Evolutionary conservation across 92 coral and sea anemone species (phyloP).

Genomic region (Parazoanthus swiftii): DNA sequence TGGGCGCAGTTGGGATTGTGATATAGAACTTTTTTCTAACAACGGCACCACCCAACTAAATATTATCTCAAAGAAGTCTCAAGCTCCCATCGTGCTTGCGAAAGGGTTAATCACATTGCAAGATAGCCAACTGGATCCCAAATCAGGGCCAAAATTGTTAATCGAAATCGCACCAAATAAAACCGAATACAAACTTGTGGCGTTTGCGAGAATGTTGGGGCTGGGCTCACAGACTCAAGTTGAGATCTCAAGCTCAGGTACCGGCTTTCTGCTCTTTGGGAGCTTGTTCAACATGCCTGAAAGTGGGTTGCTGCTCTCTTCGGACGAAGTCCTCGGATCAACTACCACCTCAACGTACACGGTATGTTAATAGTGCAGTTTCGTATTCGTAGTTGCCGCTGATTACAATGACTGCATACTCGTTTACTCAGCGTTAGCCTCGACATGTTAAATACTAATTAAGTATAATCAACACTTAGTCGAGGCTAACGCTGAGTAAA

Average conservation of each 20-base stretch:
- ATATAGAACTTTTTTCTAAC: constrained; percentile 49
- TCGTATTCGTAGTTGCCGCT: no score
- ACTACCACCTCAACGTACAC: constrained; percentile 58
- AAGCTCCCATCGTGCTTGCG: constrained; percentile 82
- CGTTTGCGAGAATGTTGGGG: constrained; percentile 87
- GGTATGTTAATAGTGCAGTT: constrained; percentile 40
- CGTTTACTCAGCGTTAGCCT: no score
- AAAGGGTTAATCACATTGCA: constrained; percentile 83
- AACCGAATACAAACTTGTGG: constrained; percentile 68
- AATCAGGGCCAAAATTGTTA: constrained; percentile 79
- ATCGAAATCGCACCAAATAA: constrained; percentile 74
- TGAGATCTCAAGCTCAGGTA: constrained; percentile 83
- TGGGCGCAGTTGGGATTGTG: constrained; percentile 74
- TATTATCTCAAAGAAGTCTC: constrained; percentile 65
- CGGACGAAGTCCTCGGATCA: constrained; percentile 75
- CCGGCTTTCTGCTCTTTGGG: constrained; percentile 86
- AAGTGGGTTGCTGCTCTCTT: constrained; percentile 80
- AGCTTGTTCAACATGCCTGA: constrained; percentile 80
- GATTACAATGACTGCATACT: no score
- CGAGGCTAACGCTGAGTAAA: no score
- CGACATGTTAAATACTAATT: no score
- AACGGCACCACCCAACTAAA: constrained; percentile 59
- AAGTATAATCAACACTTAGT: no score
- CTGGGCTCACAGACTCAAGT: constrained; percentile 73
- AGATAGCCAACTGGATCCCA: constrained; percentile 66